Evolutionary conservation across 1,140 invertebrate species (phyloP).

Genomic region (Hypothenemus hampei): DNA sequence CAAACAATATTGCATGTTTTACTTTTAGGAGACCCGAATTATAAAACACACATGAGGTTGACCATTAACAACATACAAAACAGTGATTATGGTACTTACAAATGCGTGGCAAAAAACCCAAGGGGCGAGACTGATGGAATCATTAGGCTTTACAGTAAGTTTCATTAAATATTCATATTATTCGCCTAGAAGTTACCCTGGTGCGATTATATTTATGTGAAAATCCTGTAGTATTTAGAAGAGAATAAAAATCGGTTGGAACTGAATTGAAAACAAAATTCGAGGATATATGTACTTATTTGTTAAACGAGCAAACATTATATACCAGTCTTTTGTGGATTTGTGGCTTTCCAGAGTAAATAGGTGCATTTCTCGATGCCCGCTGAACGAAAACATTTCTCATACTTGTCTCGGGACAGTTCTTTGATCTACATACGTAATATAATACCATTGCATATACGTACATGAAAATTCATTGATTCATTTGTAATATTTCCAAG

Average conservation of each 20-base stretch:
- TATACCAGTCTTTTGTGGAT: conserved; percentile 19
- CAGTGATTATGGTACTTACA: conserved; percentile 81
- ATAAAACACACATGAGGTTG: conserved; percentile 80
- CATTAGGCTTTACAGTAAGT: conserved; percentile 87
- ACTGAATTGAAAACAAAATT: conserved; percentile 12
- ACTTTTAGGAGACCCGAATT: conserved; percentile 50
- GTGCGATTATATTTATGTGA: conserved; percentile 3
- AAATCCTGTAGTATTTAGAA: background rate
- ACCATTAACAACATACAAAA: conserved; percentile 69
- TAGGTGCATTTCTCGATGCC: conserved; percentile 22
- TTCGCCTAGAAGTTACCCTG: background rate
- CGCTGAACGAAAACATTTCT: conserved; percentile 26
- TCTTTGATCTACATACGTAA: conserved; percentile 19
- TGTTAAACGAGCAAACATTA: conserved; percentile 24
- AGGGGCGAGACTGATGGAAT: conserved; percentile 87
- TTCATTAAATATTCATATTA: conserved; percentile 11
- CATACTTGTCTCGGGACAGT: conserved; percentile 19
- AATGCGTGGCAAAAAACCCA: conserved; percentile 90
- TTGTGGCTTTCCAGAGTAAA: conserved; percentile 18
- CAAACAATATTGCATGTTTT: background rate
- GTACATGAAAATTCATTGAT: too few relatives aligned
- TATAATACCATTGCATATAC: conserved; percentile 13
- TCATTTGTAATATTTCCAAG: too few relatives aligned
- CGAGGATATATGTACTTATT: conserved; percentile 20
- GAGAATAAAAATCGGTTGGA: background rate